phyloP scores from a whole-genome alignment of 2,113 vertebrate species.

The Heliornis fulica region DNA sequence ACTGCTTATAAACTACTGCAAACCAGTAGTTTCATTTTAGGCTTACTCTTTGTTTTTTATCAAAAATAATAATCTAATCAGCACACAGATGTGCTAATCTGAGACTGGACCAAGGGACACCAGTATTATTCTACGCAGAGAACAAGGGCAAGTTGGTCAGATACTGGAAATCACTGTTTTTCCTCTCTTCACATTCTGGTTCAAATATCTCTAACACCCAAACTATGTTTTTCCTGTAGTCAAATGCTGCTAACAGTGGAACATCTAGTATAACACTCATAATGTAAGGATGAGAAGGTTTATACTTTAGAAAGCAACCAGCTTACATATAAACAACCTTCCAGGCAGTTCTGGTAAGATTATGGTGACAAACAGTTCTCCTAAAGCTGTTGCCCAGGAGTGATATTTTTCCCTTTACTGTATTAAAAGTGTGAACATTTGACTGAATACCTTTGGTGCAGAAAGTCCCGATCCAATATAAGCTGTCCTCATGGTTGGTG shows the following conservation, averaged over 20 bases:
- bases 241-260: neutral
- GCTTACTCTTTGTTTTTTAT: neutral
- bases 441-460: conserved; percentile 82
- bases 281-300: neutral
- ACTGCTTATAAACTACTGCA: neutral
- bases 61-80: neutral
- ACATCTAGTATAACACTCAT: neutral
- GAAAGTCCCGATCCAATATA: conserved; percentile 87
- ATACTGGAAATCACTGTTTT: neutral
- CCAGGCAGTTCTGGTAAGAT: neutral
- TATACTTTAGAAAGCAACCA: neutral
- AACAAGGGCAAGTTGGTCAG: neutral
- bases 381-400: neutral
- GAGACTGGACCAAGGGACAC: neutral
- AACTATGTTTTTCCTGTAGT: neutral
- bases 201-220: neutral
- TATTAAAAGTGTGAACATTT: neutral
- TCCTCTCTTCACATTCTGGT: neutral
- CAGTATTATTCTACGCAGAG: neutral
- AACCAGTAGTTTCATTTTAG: neutral
- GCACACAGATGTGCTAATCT: neutral
- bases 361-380: neutral
- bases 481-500: conserved; percentile 86
- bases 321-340: neutral
- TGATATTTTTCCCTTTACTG: neutral